Conservation (phyloP, 35 echinoderm and acorn worm species). For the Anneissia japonica region DNA sequence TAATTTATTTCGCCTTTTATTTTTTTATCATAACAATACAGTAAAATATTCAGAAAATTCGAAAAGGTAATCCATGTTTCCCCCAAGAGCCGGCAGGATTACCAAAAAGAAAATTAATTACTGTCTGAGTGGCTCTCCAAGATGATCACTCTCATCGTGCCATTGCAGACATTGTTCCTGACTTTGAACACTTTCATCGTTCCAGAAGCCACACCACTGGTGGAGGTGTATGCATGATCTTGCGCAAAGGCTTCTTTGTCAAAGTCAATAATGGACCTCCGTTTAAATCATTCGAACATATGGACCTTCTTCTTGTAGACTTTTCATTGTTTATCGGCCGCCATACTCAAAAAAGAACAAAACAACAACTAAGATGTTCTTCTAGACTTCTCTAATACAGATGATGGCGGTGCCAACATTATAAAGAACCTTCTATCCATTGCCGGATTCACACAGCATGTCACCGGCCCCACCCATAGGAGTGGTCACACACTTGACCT, state of each 20-base stretch:
- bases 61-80: too few relatives aligned
- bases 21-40: too few relatives aligned
- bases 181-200: not conserved
- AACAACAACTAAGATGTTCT: constrained; percentile 36
- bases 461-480: constrained; percentile 16
- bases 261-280: not conserved
- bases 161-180: not conserved
- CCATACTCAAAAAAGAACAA: constrained; percentile 28
- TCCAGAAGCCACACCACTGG: not conserved
- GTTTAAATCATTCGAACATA: constrained; percentile 23
- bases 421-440: constrained; percentile 23
- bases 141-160: not conserved
- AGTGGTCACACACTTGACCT: constrained; percentile 29
- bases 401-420: constrained; percentile 21
- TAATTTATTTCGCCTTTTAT: too few relatives aligned
- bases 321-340: constrained; percentile 19
- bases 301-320: constrained; percentile 23
- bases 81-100: too few relatives aligned
- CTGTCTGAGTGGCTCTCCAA: too few relatives aligned
- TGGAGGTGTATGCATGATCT: not conserved
- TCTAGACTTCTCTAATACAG: constrained; percentile 37
- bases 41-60: too few relatives aligned
- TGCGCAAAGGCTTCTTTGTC: not conserved
- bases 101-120: too few relatives aligned
- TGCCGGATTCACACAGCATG: not conserved